phyloP scores from a whole-genome alignment of 2,888 invertebrate species.

The Thalpophila matura region DNA sequence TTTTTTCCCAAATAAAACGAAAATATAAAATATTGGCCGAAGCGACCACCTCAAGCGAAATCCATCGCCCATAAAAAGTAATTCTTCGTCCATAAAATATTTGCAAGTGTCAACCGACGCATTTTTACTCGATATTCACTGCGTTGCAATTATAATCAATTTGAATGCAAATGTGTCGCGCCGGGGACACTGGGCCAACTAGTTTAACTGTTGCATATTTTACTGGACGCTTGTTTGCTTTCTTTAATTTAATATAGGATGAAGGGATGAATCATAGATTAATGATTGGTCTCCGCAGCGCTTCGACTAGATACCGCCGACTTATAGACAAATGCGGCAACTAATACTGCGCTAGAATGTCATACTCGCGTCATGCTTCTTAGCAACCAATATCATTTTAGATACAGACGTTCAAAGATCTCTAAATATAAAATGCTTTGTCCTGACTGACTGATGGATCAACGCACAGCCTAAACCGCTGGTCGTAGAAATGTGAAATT shows the following conservation, averaged over 20 bases:
- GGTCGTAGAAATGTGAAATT: no score
- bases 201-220: conserved; percentile 58
- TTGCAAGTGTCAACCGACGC: conserved; percentile 51
- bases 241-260: conserved; percentile 63
- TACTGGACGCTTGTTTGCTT: conserved; percentile 53
- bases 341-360: no score
- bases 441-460: no score
- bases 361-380: no score
- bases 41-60: conserved; percentile 11
- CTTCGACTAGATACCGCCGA: no score
- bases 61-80: conserved; percentile 23
- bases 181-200: conserved; percentile 38
- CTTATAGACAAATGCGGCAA: no score
- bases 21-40: neutral
- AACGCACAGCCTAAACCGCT: no score
- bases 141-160: conserved; percentile 59
- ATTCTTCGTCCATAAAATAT: conserved; percentile 45
- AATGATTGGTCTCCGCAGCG: no score
- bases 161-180: conserved; percentile 58
- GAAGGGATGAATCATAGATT: conserved; percentile 5
- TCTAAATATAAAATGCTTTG: no score
- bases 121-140: conserved; percentile 43
- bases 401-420: no score
- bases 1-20: no score
- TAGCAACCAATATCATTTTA: no score